phyloP scores from a whole-genome alignment of 2,113 vertebrate species.

The Scartelaos histophorus region DNA sequence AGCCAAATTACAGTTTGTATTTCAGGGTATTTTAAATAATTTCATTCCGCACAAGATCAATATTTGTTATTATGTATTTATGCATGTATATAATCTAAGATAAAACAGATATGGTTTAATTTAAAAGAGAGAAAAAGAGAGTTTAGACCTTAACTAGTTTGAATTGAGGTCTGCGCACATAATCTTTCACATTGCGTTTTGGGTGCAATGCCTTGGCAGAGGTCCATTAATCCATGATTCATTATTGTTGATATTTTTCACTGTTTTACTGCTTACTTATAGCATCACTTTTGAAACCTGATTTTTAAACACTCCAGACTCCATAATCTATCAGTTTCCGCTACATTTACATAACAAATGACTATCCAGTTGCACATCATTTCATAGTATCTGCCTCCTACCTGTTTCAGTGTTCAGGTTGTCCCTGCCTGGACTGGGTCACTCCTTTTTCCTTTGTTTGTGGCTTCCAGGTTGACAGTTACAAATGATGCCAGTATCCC shows the following conservation, averaged over 20 bases:
- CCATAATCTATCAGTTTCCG: not conserved
- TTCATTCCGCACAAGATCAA: no score
- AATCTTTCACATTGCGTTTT: not conserved
- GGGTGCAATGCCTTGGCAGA: not conserved
- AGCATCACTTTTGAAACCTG: not conserved
- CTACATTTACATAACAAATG: not conserved
- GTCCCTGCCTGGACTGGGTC: constrained; percentile 33
- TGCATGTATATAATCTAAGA: no score
- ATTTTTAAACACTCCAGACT: not conserved
- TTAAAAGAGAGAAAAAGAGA: not conserved
- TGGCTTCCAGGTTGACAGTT: constrained; percentile 11
- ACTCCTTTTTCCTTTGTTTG: constrained; percentile 41
- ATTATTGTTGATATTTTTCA: not conserved
- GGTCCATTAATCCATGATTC: not conserved
- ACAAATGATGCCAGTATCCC: constrained; percentile 21
- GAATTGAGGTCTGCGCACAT: not conserved
- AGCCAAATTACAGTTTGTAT: not conserved
- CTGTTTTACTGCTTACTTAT: not conserved
- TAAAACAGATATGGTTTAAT: not conserved
- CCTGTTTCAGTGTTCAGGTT: constrained; percentile 37
- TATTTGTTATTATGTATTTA: no score
- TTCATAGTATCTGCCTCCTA: constrained; percentile 31
- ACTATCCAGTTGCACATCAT: not conserved
- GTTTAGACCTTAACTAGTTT: not conserved
- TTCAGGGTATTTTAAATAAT: no score